Evolutionary conservation across 1,140 invertebrate genomes (phyloP).

Genomic region (Bombus confusus): DNA sequence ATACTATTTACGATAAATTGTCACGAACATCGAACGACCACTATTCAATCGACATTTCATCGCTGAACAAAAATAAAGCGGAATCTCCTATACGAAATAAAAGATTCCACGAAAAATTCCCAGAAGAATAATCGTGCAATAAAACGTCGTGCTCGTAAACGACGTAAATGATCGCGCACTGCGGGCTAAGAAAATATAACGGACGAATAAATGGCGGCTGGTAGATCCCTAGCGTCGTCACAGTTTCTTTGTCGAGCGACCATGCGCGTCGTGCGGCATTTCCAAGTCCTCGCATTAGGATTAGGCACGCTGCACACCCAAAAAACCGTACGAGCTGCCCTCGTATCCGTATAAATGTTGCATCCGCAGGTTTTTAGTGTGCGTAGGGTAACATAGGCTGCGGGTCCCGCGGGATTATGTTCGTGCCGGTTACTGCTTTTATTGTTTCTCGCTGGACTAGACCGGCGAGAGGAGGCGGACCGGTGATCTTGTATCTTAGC

Average conservation of each 20-base stretch:
- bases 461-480: not conserved
- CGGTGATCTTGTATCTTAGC: constrained; percentile 70
- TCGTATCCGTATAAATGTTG: not conserved
- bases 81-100: too few relatives aligned
- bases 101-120: too few relatives aligned
- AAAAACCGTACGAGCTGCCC: not conserved
- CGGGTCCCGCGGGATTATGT: constrained; percentile 54
- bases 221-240: constrained; percentile 20
- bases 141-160: too few relatives aligned
- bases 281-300: constrained; percentile 40
- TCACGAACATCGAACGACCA: too few relatives aligned
- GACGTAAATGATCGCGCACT: too few relatives aligned
- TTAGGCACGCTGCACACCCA: constrained; percentile 37
- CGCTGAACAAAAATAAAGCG: too few relatives aligned
- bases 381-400: not conserved
- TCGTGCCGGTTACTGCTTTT: constrained; percentile 49
- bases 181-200: too few relatives aligned
- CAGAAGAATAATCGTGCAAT: too few relatives aligned
- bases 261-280: constrained; percentile 26
- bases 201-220: not conserved
- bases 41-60: too few relatives aligned
- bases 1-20: too few relatives aligned
- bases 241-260: constrained; percentile 39
- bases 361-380: not conserved
- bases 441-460: constrained; percentile 53